These are phyloP conservation scores for Catharus bicknelli DNA, from an alignment of 2,113 vertebrate species.

Conservation along the genomic window DNA sequence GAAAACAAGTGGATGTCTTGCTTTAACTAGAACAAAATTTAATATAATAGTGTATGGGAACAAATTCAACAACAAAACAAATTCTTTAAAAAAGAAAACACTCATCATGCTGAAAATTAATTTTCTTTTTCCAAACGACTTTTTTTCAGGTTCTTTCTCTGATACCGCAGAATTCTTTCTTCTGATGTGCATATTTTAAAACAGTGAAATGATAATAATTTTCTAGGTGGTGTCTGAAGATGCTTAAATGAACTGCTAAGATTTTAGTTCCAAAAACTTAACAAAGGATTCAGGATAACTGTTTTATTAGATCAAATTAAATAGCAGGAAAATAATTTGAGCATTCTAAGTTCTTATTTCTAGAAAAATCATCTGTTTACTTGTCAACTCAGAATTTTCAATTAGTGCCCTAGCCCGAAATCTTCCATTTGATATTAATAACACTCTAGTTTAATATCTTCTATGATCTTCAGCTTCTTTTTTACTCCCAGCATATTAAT, in stretches of 20 bases:
- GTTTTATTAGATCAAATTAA: not conserved
- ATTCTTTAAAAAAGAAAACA: not conserved
- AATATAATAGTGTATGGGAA: not conserved
- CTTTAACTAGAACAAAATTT: slow-evolving; percentile 46
- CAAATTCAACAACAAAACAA: not conserved
- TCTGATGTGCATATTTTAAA: not conserved
- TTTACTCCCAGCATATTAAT: not conserved
- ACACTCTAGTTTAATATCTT: not conserved
- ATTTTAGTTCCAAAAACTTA: not conserved
- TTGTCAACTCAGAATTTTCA: slow-evolving; percentile 40
- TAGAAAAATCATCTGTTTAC: not conserved
- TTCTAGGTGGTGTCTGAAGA: not conserved
- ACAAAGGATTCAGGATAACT: not conserved
- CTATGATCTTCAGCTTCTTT: not conserved
- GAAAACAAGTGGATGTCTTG: slow-evolving; percentile 42
- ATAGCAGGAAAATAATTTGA: not conserved
- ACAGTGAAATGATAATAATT: not conserved
- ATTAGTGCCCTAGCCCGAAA: not conserved
- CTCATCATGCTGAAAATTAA: not conserved
- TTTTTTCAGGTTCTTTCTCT: slow-evolving; percentile 1
- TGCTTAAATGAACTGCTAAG: not conserved
- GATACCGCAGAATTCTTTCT: not conserved
- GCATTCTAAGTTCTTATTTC: not conserved
- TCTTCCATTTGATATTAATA: not conserved
- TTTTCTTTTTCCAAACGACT: not conserved